Percentiles rank a stretch among this genome's conserved stretches.
These are phyloP conservation scores for Temnothorax ravouxi DNA, from an alignment of 2,888 invertebrate species.

Conservation along the genomic window DNA sequence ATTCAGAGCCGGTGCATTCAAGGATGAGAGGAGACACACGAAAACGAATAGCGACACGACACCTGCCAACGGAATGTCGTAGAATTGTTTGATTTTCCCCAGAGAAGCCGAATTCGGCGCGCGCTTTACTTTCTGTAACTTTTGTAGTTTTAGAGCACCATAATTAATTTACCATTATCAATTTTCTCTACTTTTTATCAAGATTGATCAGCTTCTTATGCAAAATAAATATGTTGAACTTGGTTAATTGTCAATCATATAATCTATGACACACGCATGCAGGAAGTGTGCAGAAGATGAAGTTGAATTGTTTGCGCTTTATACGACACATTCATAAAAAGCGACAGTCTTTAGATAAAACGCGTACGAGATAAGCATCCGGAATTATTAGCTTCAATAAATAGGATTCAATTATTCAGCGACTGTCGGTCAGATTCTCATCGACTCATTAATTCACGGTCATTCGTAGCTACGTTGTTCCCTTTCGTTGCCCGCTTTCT, in stretches of 20 bases:
- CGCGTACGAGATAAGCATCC: background rate
- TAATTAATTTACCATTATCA: background rate
- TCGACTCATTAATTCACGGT: constrained; percentile 39
- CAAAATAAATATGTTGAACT: background rate
- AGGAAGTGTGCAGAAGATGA: background rate
- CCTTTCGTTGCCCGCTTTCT: constrained; percentile 16
- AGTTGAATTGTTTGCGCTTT: background rate
- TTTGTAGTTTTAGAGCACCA: background rate
- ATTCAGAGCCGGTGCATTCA: constrained; percentile 22
- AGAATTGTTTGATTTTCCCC: background rate
- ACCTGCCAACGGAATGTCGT: too few species aligned
- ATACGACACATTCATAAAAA: background rate
- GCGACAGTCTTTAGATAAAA: constrained; percentile 8
- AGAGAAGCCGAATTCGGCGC: background rate
- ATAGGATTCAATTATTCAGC: constrained; percentile 21
- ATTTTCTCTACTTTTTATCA: background rate
- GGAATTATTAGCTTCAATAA: constrained; percentile 10
- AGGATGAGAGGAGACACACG: constrained; percentile 21
- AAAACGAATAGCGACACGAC: constrained; percentile 30
- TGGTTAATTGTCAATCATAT: background rate
- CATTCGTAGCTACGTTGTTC: background rate
- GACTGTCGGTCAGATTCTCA: background rate
- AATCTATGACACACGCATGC: background rate
- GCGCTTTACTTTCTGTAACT: background rate
- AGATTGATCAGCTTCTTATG: background rate